Conservation (phyloP, 2,888 invertebrate genomes). For the Brachycybe producta region DNA sequence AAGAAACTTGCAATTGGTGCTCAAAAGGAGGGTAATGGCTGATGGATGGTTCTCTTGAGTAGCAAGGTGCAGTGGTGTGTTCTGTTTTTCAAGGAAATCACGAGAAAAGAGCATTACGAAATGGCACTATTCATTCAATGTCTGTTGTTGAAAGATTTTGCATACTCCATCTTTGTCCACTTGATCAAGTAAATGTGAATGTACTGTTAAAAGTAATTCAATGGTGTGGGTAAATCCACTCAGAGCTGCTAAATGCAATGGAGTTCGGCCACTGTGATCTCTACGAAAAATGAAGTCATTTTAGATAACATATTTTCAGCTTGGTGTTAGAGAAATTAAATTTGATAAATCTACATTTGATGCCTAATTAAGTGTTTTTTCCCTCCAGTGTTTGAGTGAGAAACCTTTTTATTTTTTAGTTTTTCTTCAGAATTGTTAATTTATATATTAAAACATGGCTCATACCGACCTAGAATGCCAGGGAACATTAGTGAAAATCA, state of each 20-base stretch:
- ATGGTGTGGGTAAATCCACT: slow-evolving; percentile 71
- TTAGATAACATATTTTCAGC: background rate
- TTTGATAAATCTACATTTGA: too few relatives aligned
- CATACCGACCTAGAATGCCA: too few relatives aligned
- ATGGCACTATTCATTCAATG: slow-evolving; percentile 5
- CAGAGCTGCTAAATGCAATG: slow-evolving; percentile 67
- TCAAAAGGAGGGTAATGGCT: slow-evolving; percentile 59
- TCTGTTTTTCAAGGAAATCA: slow-evolving; percentile 40
- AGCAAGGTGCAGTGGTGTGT: slow-evolving; percentile 72
- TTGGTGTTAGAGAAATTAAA: too few relatives aligned
- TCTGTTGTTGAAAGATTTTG: too few relatives aligned
- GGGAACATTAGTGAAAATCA: too few relatives aligned
- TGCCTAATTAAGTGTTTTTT: too few relatives aligned
- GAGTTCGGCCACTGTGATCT: slow-evolving; percentile 69
- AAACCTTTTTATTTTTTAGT: too few relatives aligned
- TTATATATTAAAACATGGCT: too few relatives aligned
- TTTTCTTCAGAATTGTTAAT: too few relatives aligned
- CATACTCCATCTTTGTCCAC: slow-evolving; percentile 69
- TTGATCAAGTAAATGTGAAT: slow-evolving; percentile 71
- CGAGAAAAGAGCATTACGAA: slow-evolving; percentile 22
- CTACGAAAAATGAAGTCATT: slow-evolving; percentile 32
- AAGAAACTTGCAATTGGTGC: slow-evolving; percentile 56
- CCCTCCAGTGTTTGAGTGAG: too few relatives aligned
- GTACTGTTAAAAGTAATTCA: slow-evolving; percentile 64
- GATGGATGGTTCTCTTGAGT: slow-evolving; percentile 71